Conservation (phyloP, 30 jellyfish, hydroid and myxozoan genomes). For the Clytia hemisphaerica region DNA sequence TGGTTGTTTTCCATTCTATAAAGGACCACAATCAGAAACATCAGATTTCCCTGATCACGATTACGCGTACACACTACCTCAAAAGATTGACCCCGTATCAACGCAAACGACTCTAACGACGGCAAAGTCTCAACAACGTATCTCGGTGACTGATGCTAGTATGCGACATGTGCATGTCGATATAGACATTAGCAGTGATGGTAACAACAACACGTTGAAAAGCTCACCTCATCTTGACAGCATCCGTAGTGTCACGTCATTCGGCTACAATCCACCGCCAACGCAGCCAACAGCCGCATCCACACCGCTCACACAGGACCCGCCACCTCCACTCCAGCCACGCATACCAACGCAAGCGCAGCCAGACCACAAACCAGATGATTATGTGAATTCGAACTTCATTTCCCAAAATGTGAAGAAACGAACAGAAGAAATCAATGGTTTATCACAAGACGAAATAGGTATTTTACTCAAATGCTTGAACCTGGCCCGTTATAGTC, state of each 20-base stretch:
- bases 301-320: too few relatives aligned
- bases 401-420: not conserved
- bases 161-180: conserved; percentile 8
- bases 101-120: not conserved
- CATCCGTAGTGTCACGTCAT: too few relatives aligned
- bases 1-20: not conserved
- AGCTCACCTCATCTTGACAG: too few relatives aligned
- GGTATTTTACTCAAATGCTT: conserved; percentile 3
- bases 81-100: too few relatives aligned
- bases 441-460: conserved; percentile 14
- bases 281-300: too few relatives aligned
- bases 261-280: too few relatives aligned
- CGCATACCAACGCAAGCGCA: too few relatives aligned
- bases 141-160: too few relatives aligned
- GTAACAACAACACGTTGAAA: not conserved
- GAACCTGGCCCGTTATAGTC: not conserved
- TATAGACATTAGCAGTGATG: not conserved
- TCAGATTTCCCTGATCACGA: not conserved
- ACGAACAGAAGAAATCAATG: not conserved
- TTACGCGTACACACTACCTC: too few relatives aligned
- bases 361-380: not conserved
- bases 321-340: too few relatives aligned
- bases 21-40: not conserved
- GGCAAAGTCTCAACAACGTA: too few relatives aligned
- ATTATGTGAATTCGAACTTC: not conserved